Evolutionary conservation across 2,797 vertebrate species (phyloP), one percentile per base, ranked within the genome.

Genomic region (Hydrolagus colliei): DNA sequence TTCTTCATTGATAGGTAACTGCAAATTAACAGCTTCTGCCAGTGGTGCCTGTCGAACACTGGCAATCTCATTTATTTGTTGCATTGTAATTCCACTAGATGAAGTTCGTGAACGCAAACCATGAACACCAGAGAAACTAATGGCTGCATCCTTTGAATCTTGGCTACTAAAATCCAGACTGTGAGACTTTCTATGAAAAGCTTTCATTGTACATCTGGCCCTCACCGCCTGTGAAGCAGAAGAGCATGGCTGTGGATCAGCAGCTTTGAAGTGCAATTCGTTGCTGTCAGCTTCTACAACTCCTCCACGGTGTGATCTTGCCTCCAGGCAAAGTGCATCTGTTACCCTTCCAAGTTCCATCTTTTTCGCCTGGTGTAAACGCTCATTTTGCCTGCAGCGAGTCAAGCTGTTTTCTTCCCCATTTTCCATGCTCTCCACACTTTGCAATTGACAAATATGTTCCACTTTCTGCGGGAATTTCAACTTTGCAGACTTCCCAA

Each of bases 131-230:
- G 68, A 86, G 0, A 87, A 85, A 41, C 86, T 76, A 80, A 91
- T 88, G 85, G 91, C 88, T n/a, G 89, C 88, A 87, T 91, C 88
- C 41, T 91, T 52, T 87, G 87, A 89, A 87, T 88, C 88, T 89
- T 86, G 91, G 87, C 86, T 76, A 90, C 87, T 87, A 89, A 93
- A 90, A 89, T 95, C 94, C 91, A 94, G 92, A 87, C 92, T 91
- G 86, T 27, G 87, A 72, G 94, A 92, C 90, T 95, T 95, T 88
- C 91, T 93, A 87, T 92, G 91, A 85, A 91, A 91, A 89, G 91
- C 91, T 89, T 92, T 93, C 86, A 92, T 87, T 27, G 88, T 65
- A 41, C 88, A 88, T 20, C 67, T 68, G 87, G 91, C 89, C 88
- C 91, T 92, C 86, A 88, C 35, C 88, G 89, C 87, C 85, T 4